Conservation (phyloP, 2,888 invertebrate species). For the Chelonus formosanus region DNA sequence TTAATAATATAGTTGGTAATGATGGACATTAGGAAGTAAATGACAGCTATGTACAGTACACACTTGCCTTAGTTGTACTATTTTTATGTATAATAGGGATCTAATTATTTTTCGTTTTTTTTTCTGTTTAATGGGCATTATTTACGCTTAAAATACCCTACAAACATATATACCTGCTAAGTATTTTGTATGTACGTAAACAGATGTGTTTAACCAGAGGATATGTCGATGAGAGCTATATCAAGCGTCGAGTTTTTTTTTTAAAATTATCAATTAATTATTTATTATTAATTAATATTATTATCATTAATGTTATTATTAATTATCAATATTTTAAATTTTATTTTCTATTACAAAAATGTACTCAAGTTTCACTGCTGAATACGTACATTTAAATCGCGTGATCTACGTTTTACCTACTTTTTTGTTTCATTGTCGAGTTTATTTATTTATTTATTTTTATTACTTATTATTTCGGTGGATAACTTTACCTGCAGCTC, state of each 20-base stretch:
- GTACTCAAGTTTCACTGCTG: slow-evolving; percentile 37
- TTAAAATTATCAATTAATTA: slow-evolving; percentile 30
- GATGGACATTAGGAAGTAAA: slow-evolving; percentile 52
- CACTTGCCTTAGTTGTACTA: slow-evolving; percentile 52
- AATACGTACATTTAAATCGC: slow-evolving; percentile 34
- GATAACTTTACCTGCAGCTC: background rate
- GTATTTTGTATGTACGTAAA: slow-evolving; percentile 60
- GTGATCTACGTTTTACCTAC: slow-evolving; percentile 34
- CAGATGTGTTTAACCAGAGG: slow-evolving; percentile 61
- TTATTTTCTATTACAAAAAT: slow-evolving; percentile 56
- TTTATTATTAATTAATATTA: slow-evolving; percentile 31
- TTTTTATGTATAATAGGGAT: slow-evolving; percentile 50
- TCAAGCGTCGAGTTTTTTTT: slow-evolving; percentile 53
- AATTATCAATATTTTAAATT: slow-evolving; percentile 36
- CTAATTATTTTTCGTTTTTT: slow-evolving; percentile 43
- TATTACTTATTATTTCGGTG: slow-evolving; percentile 14
- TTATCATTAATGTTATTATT: slow-evolving; percentile 25
- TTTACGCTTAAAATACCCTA: slow-evolving; percentile 61
- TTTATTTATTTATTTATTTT: background rate
- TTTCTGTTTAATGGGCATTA: slow-evolving; percentile 52
- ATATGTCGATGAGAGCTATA: slow-evolving; percentile 64
- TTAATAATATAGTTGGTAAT: slow-evolving; percentile 48
- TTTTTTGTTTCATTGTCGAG: slow-evolving; percentile 37
- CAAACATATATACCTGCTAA: slow-evolving; percentile 56
- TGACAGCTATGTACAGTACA: slow-evolving; percentile 65